These are phyloP conservation scores for Enteromius radiatus DNA, from an alignment of 2,797 vertebrate genomes.

Conservation along the genomic window DNA sequence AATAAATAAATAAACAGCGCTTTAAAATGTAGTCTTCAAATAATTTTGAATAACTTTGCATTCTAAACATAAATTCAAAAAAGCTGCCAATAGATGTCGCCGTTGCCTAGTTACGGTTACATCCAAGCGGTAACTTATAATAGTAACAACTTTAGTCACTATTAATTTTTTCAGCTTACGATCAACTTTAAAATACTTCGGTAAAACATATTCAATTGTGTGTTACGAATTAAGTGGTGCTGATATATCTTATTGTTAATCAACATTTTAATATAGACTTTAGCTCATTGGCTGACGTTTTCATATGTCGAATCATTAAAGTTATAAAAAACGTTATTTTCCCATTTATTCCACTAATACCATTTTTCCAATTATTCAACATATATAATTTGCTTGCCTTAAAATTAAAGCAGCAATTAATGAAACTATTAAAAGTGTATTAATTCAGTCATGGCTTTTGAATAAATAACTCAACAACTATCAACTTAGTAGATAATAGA, in stretches of 20 bases:
- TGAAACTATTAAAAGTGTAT: background rate
- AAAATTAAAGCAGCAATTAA: background rate
- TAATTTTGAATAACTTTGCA: background rate
- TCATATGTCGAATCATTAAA: background rate
- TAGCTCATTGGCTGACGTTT: background rate
- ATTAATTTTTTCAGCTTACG: background rate
- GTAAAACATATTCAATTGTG: background rate
- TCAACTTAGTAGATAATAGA: background rate
- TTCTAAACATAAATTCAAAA: conserved; percentile 8
- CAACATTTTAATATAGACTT: background rate
- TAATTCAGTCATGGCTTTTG: background rate
- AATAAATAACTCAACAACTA: background rate
- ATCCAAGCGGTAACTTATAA: background rate
- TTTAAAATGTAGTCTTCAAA: background rate
- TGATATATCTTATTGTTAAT: background rate
- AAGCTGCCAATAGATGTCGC: conserved; percentile 54
- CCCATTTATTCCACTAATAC: background rate
- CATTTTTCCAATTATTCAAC: background rate
- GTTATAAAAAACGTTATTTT: background rate
- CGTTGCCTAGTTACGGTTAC: background rate
- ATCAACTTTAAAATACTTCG: background rate
- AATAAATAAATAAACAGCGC: background rate
- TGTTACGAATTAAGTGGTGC: background rate
- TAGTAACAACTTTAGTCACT: background rate
- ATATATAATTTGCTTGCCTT: background rate